Evolutionary conservation across 1,140 invertebrate species (phyloP), one percentile per base, ranked within the genome.

Genomic region (Pseudomyrmex sp.): DNA sequence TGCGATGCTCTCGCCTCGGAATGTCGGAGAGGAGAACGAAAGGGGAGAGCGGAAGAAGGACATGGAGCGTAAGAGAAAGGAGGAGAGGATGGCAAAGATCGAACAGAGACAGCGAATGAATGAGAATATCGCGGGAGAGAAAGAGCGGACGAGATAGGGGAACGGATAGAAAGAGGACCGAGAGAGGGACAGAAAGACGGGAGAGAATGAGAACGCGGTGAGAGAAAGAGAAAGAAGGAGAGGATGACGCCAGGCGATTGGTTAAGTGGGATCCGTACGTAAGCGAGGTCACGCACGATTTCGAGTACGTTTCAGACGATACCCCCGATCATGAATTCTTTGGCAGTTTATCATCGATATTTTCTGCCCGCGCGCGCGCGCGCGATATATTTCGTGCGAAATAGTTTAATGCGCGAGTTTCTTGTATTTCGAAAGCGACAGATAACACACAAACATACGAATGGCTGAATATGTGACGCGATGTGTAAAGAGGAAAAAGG

Each of bases 281-380:
- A 87, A 88, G 82, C 85, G 89, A 91, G 87, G 87, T 90, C 85
- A 86, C 84, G 82, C 87, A 83, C 82, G 35, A 83, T 85, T 90
- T 76, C 83, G 87, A 91, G 88, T 89, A 89, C 74, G 87, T 87
- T 90, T 86, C 86, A 70, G 84, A 84, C 84, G 79, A 62, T 80
- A 76, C 35, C 59, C 59, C 73, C 54, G 72, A 26, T 65, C 72
- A 62, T 23, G 65, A 84, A 84, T 84, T 80, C 58, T 44, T 70
- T 56, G 54, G 26, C 65, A 56, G 83, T 65, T 72, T 35, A 82
- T 72, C 76, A 63, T 12, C 50, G 66, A 56, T 54, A 84, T 72
- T 72, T 83, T 79, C 44, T 48, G 56, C 74, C 35, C 56, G 12
- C 0, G 26, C 26, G 26, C 0, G 26, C 26, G 26, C 18, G 18